Percentiles rank a stretch among this genome's conserved stretches.
Conservation (phyloP, 2,888 invertebrate genomes). For the Apotomis betuletana region DNA sequence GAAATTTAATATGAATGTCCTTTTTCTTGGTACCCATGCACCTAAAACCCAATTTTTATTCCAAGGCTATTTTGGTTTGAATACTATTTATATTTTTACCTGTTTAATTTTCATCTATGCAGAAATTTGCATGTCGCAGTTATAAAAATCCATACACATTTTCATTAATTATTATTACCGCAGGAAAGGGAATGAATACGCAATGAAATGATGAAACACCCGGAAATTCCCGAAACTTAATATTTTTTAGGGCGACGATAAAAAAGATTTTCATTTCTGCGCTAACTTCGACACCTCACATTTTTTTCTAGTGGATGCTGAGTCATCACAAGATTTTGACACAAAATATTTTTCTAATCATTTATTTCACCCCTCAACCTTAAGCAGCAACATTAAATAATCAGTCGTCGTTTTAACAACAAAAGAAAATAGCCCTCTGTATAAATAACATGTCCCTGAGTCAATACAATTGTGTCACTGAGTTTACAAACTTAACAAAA, state of each 20-base stretch:
- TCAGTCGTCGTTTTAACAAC: conserved; percentile 36
- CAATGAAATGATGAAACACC: too few species aligned
- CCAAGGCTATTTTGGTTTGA: too few species aligned
- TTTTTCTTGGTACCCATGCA: neutral
- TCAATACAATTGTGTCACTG: conserved; percentile 73
- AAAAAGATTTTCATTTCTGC: too few species aligned
- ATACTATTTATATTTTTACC: too few species aligned
- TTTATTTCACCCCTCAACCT: conserved; percentile 16
- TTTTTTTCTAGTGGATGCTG: neutral
- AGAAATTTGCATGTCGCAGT: too few species aligned
- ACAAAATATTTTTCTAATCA: conserved; percentile 30
- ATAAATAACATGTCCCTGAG: conserved; percentile 70
- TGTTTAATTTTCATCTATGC: too few species aligned
- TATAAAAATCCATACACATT: too few species aligned
- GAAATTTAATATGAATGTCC: conserved; percentile 20
- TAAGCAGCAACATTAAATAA: conserved; percentile 32
- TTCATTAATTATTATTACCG: too few species aligned
- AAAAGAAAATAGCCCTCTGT: conserved; percentile 60
- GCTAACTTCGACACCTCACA: neutral
- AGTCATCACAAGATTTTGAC: neutral
- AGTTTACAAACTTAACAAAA: conserved; percentile 45
- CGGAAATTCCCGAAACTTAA: too few species aligned
- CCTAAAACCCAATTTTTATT: neutral
- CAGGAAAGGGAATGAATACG: too few species aligned
- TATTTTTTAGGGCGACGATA: too few species aligned